Conservation (phyloP, 2,888 invertebrate genomes). For the Caenorhabditis uteleia region DNA sequence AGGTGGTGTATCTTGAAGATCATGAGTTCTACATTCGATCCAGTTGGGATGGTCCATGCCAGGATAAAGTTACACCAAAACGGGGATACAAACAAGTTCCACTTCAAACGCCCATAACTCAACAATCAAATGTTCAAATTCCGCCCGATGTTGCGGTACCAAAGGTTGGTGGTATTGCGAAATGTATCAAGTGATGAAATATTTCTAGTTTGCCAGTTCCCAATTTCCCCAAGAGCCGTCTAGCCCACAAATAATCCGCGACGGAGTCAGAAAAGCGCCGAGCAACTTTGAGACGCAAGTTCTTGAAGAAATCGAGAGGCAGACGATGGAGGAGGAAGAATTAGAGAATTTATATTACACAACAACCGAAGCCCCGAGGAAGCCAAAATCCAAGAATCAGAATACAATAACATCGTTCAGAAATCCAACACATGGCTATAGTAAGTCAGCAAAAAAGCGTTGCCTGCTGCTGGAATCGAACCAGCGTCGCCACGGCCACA, state of each 20-base stretch:
- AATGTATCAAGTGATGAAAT: background rate
- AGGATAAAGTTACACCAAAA: conserved; percentile 28
- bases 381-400: background rate
- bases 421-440: conserved; percentile 31
- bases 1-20: conserved; percentile 39
- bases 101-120: too few relatives aligned
- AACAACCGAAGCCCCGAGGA: conserved; percentile 16
- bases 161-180: too few relatives aligned
- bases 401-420: conserved; percentile 13
- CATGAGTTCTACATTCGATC: conserved; percentile 49
- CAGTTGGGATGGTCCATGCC: conserved; percentile 43
- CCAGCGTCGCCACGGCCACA: conserved; percentile 66
- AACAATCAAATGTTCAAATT: too few relatives aligned
- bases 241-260: conserved; percentile 5
- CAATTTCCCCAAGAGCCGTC: conserved; percentile 16
- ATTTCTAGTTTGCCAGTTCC: conserved; percentile 21
- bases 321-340: conserved; percentile 22
- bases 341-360: conserved; percentile 15
- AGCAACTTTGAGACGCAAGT: conserved; percentile 20
- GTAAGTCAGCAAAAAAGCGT: conserved; percentile 13
- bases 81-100: conserved; percentile 39
- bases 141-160: too few relatives aligned
- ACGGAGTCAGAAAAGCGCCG: conserved; percentile 27
- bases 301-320: conserved; percentile 19
- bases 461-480: conserved; percentile 57